Conservation (phyloP, 2,888 invertebrate genomes). For the Stictocephala bisonia region DNA sequence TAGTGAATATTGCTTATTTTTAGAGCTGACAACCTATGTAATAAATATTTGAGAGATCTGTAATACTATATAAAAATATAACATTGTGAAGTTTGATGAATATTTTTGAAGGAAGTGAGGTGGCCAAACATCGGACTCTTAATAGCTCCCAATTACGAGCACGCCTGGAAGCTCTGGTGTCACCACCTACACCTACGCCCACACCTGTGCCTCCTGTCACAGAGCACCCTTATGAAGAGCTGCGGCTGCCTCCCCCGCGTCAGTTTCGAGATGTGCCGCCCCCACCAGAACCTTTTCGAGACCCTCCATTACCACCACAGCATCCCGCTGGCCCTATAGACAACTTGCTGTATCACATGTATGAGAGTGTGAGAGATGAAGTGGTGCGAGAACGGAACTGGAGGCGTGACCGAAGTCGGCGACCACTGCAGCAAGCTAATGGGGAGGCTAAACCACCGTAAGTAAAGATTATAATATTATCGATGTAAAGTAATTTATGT, state of each 20-base stretch:
- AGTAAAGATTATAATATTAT: too few species aligned
- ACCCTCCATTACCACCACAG: constrained; percentile 66
- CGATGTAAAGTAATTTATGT: too few species aligned
- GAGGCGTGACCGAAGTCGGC: neutral
- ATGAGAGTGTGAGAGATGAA: constrained; percentile 72
- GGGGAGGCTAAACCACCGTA: constrained; percentile 37
- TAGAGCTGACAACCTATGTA: constrained; percentile 25
- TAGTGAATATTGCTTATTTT: too few species aligned
- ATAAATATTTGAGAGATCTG: too few species aligned
- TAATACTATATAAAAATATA: too few species aligned
- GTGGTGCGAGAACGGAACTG: constrained; percentile 52
- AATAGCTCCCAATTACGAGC: constrained; percentile 75
- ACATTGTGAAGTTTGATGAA: too few species aligned
- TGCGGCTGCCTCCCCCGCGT: constrained; percentile 81
- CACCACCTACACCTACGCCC: constrained; percentile 45
- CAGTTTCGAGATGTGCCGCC: constrained; percentile 86
- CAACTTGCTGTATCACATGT: constrained; percentile 84
- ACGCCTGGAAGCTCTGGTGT: constrained; percentile 73
- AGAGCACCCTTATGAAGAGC: constrained; percentile 63
- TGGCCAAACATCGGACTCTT: constrained; percentile 42
- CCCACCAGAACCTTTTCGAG: constrained; percentile 72
- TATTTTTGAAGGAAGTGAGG: constrained; percentile 41
- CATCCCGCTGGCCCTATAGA: constrained; percentile 67
- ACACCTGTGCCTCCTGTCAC: constrained; percentile 32
- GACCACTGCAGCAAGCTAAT: constrained; percentile 6